These are phyloP conservation scores for Ormyrus rosae DNA, from an alignment of 2,888 invertebrate species.

Conservation along the genomic window DNA sequence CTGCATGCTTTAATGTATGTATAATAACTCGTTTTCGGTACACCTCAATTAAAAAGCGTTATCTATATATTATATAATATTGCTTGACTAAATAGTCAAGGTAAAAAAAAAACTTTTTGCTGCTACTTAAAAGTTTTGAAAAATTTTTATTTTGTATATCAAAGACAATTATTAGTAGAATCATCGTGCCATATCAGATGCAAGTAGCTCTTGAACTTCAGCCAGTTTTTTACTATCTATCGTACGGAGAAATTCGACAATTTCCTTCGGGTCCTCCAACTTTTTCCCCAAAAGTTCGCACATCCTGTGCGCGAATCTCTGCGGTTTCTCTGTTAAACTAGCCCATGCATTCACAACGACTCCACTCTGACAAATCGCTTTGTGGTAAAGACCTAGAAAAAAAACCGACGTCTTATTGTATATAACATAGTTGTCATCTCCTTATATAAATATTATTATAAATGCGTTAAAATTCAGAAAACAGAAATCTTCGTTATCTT, in stretches of 20 bases:
- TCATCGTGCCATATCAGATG: conserved; percentile 45
- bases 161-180: no score
- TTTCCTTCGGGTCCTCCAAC: conserved; percentile 61
- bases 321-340: conserved; percentile 48
- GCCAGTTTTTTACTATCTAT: conserved; percentile 62
- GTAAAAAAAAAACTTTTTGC: not conserved
- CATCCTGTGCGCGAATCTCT: conserved; percentile 58
- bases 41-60: no score
- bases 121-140: not conserved
- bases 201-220: conserved; percentile 50
- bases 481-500: no score
- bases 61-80: no score
- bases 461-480: no score
- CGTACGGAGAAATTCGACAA: conserved; percentile 64
- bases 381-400: conserved; percentile 69
- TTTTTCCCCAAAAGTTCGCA: conserved; percentile 62
- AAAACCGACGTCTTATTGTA: not conserved
- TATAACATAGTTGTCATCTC: no score
- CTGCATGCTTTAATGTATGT: no score
- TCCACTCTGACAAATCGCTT: conserved; percentile 69
- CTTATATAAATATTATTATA: no score
- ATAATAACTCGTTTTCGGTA: no score
- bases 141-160: not conserved
- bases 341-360: conserved; percentile 63
- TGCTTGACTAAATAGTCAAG: not conserved